These are phyloP conservation scores for Nemapogon koenigi DNA, from an alignment of 2,888 invertebrate species.

Conservation along the genomic window DNA sequence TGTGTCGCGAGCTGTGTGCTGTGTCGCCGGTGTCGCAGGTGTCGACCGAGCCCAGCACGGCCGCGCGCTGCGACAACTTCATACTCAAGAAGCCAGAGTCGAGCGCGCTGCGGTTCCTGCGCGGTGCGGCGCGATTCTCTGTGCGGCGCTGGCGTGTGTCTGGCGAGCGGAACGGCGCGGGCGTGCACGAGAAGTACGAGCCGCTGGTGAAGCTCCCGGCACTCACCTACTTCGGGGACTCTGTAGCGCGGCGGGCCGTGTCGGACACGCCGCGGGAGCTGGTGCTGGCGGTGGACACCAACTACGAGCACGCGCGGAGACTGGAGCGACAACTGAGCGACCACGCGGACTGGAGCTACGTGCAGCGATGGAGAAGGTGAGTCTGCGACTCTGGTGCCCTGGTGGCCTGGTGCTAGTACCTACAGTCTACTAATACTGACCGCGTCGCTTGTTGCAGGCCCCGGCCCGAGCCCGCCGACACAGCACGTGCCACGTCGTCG, in stretches of 20 bases:
- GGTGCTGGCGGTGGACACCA: slow-evolving; percentile 63
- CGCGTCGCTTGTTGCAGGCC: not conserved
- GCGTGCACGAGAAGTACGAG: slow-evolving; percentile 57
- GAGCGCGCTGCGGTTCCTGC: slow-evolving; percentile 45
- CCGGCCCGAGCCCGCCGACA: too few species aligned
- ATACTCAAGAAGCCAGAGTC: slow-evolving; percentile 59
- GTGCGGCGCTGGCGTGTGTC: slow-evolving; percentile 61
- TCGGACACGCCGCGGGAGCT: too few species aligned
- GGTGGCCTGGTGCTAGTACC: not conserved
- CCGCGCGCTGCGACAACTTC: slow-evolving; percentile 56
- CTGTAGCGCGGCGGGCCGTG: slow-evolving; percentile 63
- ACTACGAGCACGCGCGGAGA: slow-evolving; percentile 49
- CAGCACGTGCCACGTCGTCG: too few species aligned
- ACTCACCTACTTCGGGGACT: slow-evolving; percentile 76
- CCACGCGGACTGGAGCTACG: slow-evolving; percentile 76
- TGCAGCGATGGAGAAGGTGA: slow-evolving; percentile 72
- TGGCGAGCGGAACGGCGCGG: slow-evolving; percentile 42
- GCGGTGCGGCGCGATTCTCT: slow-evolving; percentile 56
- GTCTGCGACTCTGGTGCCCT: not conserved
- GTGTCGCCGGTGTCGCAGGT: slow-evolving; percentile 66
- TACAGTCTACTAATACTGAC: not conserved
- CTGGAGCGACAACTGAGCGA: slow-evolving; percentile 38
- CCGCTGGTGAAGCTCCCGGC: slow-evolving; percentile 38
- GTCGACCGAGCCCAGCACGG: slow-evolving; percentile 45
- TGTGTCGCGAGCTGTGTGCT: slow-evolving; percentile 78